These are phyloP conservation scores for Stercorarius parasiticus DNA, from an alignment of 2,113 vertebrate species.

Conservation along the genomic window DNA sequence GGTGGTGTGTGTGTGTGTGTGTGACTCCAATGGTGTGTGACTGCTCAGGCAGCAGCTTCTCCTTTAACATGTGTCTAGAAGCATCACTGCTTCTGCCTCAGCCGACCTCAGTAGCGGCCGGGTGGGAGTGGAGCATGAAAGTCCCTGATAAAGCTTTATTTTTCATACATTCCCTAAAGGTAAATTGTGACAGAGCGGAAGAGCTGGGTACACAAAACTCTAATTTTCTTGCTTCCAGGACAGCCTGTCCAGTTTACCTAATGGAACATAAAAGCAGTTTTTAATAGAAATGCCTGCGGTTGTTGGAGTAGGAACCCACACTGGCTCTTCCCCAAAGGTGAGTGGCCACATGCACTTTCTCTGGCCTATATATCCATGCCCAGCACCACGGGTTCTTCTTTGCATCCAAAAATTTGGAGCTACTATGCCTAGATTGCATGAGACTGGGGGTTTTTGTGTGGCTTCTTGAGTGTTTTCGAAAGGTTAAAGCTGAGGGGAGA, in stretches of 20 bases:
- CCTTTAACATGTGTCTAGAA: neutral
- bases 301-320: neutral
- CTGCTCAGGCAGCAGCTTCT: neutral
- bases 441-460: neutral
- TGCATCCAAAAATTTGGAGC: neutral
- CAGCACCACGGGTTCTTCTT: neutral
- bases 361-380: neutral
- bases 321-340: neutral
- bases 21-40: neutral
- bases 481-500: neutral
- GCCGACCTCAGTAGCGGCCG: neutral
- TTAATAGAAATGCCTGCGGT: neutral
- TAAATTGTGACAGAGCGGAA: fast-evolving
- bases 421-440: neutral
- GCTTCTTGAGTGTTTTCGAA: neutral
- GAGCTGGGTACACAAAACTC: neutral
- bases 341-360: fast-evolving
- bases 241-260: neutral
- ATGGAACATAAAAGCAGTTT: neutral
- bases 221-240: neutral
- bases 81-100: neutral
- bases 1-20: too few relatives aligned
- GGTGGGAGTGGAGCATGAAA: neutral
- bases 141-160: neutral
- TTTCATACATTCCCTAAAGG: neutral